phyloP scores from a whole-genome alignment of 2,888 invertebrate species.

The Argyresthia albistria region DNA sequence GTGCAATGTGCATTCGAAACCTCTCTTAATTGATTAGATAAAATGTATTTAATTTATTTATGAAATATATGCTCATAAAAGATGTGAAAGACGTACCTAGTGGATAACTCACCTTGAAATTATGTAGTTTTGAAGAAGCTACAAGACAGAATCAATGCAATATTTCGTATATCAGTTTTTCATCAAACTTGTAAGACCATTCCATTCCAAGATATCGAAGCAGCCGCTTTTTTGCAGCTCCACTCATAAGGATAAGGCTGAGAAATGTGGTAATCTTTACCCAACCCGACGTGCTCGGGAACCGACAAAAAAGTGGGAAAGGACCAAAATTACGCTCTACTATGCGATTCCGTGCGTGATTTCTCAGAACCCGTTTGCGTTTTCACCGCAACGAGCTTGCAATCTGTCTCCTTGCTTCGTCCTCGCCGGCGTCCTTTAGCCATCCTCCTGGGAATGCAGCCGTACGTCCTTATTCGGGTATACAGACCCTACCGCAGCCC shows the following conservation, averaged over 20 bases:
- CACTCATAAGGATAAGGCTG: background rate
- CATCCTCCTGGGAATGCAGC: slow-evolving; percentile 34
- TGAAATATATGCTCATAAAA: no score
- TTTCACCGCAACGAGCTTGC: slow-evolving; percentile 38
- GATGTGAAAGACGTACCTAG: no score
- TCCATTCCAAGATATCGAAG: background rate
- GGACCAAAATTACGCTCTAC: slow-evolving; percentile 38
- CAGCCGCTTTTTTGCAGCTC: background rate
- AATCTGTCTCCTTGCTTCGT: slow-evolving; percentile 40
- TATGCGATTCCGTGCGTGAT: slow-evolving; percentile 45
- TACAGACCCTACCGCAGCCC: slow-evolving; percentile 42
- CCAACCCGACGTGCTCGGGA: slow-evolving; percentile 5
- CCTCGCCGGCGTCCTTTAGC: slow-evolving; percentile 65
- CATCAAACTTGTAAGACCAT: background rate
- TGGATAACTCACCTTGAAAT: background rate
- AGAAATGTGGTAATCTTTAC: background rate
- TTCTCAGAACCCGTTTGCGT: slow-evolving; percentile 49
- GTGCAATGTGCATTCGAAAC: no score
- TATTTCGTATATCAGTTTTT: background rate
- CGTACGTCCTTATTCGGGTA: slow-evolving; percentile 51
- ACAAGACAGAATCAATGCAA: background rate
- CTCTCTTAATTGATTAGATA: no score
- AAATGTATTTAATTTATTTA: no score
- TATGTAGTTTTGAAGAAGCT: background rate
- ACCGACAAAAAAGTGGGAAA: slow-evolving; percentile 32